Base-by-base conservation (phyloP, 1,140 invertebrate species). In the Leguminivora glycinivorella region DNA sequence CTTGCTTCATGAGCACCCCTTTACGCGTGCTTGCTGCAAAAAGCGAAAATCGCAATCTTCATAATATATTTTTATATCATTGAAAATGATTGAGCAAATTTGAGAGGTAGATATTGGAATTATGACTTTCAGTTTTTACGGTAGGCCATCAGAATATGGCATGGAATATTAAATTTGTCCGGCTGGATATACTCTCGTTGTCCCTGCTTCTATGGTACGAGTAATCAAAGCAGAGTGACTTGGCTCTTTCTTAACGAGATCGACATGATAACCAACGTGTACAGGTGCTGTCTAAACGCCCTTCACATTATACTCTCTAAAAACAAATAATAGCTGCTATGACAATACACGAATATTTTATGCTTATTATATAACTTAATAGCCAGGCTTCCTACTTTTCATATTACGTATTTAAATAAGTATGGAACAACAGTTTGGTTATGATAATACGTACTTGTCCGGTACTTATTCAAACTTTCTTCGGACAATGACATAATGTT, bases 401-500 rank as follows among this genome's bases (percentile, higher is more conserved):
- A 25, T 29, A 29, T 63, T 63, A 63, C 58, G 58, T 63, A 63
- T 63, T 63, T 63, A 63, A 63, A 63, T 63, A 6, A 29, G 10
- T n/a, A 31, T 34, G 26, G 12, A 17, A 63, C 58, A 63, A 31
- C 12, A 63, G 14, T 60, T 60, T 60, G 24, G 56, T 63, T 63
- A 63, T 63, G 58, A 63, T 63, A 63, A 63, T 63, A 17, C 31
- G 25, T 63, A 63, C 58, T 29, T 63, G 12, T 31, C 26, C n/a
- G 25, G 25, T 63, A 12, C 31, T 29, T 26, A 19, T 9, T 63
- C n/a, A 17, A 26, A 63, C 58, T 63, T 63, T 63, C 58, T 63
- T 17, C 17, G 14, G 58, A 19, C 58, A 31, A 17, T 29, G 58
- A 63, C 26, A 63, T 63, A 29, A 63, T 12, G 10, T 17, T 63